Evolutionary conservation across 2,113 vertebrate genomes (phyloP).

Genomic region (Seriola aureovittata): DNA sequence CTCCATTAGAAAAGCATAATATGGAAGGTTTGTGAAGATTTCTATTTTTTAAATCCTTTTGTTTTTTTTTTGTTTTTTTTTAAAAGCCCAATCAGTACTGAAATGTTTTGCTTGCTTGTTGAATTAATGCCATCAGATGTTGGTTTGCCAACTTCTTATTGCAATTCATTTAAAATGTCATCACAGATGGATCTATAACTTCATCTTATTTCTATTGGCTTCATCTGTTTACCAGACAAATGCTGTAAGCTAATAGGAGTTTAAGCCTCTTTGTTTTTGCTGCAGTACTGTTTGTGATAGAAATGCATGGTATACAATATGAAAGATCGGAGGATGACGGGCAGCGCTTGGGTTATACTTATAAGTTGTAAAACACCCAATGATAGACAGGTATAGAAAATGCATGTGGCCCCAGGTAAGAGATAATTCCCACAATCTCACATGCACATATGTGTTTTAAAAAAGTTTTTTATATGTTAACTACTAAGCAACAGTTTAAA

Average conservation of each 20-base stretch:
- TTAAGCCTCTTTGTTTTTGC: slow-evolving; percentile 34
- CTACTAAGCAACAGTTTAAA: not conserved
- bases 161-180: slow-evolving; percentile 72
- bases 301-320: slow-evolving; percentile 67
- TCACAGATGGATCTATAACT: slow-evolving; percentile 54
- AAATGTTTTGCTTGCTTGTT: slow-evolving; percentile 82
- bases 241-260: slow-evolving; percentile 46
- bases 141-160: slow-evolving; percentile 85
- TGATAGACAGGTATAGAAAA: slow-evolving; percentile 52
- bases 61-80: slow-evolving; percentile 42
- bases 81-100: slow-evolving; percentile 72
- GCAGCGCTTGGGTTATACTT: slow-evolving; percentile 13
- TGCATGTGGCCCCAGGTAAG: slow-evolving; percentile 77
- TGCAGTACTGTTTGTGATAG: slow-evolving; percentile 45
- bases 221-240: slow-evolving; percentile 43
- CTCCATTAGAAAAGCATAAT: slow-evolving; percentile 91
- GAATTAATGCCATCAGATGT: slow-evolving; percentile 81
- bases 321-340: slow-evolving; percentile 16
- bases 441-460: slow-evolving; percentile 8
- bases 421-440: slow-evolving; percentile 29
- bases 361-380: not conserved
- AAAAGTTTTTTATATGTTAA: not conserved
- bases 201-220: slow-evolving; percentile 58
- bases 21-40: slow-evolving; percentile 90
- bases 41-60: slow-evolving; percentile 66